phyloP scores from a whole-genome alignment of 23 tunicate species.

The Halocynthia aurantium region DNA sequence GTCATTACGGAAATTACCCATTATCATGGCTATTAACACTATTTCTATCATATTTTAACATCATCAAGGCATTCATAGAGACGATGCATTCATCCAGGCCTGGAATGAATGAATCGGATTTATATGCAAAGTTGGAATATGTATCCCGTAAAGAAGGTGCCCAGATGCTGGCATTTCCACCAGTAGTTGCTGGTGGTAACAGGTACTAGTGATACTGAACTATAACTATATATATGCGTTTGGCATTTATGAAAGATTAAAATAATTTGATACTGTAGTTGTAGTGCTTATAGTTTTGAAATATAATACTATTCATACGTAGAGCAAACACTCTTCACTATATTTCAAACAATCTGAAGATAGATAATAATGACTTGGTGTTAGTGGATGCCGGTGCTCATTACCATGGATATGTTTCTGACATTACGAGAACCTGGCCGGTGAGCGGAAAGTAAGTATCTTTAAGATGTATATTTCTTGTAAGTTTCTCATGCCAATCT shows the following conservation, averaged over 20 bases:
- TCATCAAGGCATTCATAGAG: slow-evolving; percentile 39
- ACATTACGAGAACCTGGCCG: slow-evolving; percentile 86
- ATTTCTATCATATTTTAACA: no score
- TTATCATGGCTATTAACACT: no score
- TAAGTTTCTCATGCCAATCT: neutral
- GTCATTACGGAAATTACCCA: no score
- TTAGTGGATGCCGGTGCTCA: slow-evolving; percentile 88
- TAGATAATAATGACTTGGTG: slow-evolving; percentile 65
- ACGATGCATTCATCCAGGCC: slow-evolving; percentile 30
- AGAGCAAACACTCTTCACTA: slow-evolving; percentile 90
- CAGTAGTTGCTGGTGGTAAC: slow-evolving; percentile 85
- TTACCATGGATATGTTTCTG: slow-evolving; percentile 88
- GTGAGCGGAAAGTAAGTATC: slow-evolving; percentile 70
- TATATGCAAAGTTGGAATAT: slow-evolving; percentile 72
- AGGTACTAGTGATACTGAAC: slow-evolving; percentile 26
- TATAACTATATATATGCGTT: neutral
- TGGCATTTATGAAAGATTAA: neutral
- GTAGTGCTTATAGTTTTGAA: neutral
- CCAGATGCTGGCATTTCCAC: slow-evolving; percentile 86
- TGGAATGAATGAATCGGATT: slow-evolving; percentile 51
- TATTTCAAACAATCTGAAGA: slow-evolving; percentile 54
- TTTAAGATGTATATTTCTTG: neutral
- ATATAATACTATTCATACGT: neutral
- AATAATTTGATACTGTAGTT: no score
- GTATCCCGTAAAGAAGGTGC: slow-evolving; percentile 64